Evolutionary conservation across 2,797 vertebrate genomes (phyloP).

Genomic region (Catostomus latipinnis): DNA sequence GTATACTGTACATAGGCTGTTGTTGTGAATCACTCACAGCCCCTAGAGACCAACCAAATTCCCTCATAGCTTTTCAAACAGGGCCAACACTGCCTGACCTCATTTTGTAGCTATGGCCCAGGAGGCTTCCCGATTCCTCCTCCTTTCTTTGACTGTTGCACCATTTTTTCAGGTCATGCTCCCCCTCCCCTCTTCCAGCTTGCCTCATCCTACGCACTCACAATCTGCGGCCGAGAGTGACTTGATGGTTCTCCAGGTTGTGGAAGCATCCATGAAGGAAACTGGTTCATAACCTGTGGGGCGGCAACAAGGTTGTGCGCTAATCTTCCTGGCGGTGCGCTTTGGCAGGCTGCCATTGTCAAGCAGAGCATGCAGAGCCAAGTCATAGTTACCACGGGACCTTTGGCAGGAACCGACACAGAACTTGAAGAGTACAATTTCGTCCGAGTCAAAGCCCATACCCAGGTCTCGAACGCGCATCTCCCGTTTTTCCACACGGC

Average conservation of each 20-base stretch:
- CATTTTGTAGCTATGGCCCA: constrained; percentile 3
- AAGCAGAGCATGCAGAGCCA: constrained; percentile 84
- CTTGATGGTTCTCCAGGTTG: constrained; percentile 89
- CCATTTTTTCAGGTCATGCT: background rate
- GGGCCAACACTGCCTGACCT: constrained; percentile 17
- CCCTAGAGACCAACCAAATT: constrained; percentile 9
- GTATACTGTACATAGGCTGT: constrained; percentile 13
- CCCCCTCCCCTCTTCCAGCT: background rate
- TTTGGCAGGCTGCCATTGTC: constrained; percentile 78
- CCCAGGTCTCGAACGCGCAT: constrained; percentile 90
- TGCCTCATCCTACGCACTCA: constrained; percentile 88
- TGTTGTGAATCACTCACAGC: constrained; percentile 22
- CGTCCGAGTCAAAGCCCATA: constrained; percentile 91
- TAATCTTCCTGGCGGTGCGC: constrained; percentile 73
- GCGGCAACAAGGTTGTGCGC: constrained; percentile 90
- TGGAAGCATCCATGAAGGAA: constrained; percentile 92
- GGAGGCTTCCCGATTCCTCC: constrained; percentile 28
- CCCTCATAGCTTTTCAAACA: constrained; percentile 6
- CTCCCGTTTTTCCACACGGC: constrained; percentile 84
- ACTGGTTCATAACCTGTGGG: constrained; percentile 88
- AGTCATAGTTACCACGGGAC: constrained; percentile 86
- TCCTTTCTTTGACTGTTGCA: background rate
- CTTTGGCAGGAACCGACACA: constrained; percentile 91
- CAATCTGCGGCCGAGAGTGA: constrained; percentile 90
- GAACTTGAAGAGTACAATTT: constrained; percentile 93